Evolutionary conservation across 2,797 vertebrate genomes (phyloP), one percentile per base, ranked within the genome.

Genomic region (Hafferia zeledoni): DNA sequence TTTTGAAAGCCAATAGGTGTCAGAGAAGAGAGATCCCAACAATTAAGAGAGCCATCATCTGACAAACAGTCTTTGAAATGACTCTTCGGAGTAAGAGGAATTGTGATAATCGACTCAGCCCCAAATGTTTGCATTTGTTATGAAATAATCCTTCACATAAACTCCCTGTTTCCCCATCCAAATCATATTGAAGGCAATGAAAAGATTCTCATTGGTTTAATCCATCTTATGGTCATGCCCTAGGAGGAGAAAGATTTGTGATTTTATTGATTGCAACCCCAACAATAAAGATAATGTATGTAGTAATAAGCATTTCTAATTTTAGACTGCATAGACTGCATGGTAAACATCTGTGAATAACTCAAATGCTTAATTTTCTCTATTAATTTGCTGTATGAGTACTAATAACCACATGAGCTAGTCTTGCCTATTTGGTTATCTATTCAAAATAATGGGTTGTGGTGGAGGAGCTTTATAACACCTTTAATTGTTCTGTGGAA

Each of bases 211-310:
- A 63, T 83, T 88, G 85, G 83, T 88, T 92, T 82, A 78, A 91
- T 91, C 89, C 77, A 72, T 92, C 85, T 90, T 90, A 82, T 20
- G 37, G 80, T 46, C 83, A 37, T 86, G 87, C 80, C 87, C 74
- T 91, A 88, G 69, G 93, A 95, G 91, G 83, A 94, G 83, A 78
- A 71, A 91, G 90, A 95, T 94, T 93, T 91, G 74, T 93, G 88
- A 93, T 89, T 88, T 91, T 91, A 95, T 95, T 82, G 94, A 95
- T 91, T 93, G 59, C 52, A 91, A 46, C 50, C 55, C 44, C 71
- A 67, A 89, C 86, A 83, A 31, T 89, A 95, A 92, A 94, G 90
- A 90, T 78, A 95, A 93, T 50, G 61, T 47, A 94, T 0, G 2
- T 17, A 70, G 81, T 78, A 95, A 96, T 88, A 90, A 93, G 69